A percentile compares a stretch with the other conserved stretches of the same genome.
Conservation (phyloP, 1,140 invertebrate genomes). For the Drosophila chauvacae region DNA sequence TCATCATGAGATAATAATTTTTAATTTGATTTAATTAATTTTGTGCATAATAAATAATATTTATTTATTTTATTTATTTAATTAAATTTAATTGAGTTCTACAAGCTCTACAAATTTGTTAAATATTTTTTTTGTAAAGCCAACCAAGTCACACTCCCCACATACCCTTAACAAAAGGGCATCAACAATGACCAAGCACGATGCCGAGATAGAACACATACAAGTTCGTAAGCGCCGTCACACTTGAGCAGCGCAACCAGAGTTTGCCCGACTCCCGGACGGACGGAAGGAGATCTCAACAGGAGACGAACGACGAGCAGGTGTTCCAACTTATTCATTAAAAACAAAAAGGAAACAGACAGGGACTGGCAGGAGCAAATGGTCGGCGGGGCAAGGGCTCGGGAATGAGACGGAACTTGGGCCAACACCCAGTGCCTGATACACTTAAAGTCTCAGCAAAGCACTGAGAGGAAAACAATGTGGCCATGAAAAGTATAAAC, state of each 20-base stretch:
- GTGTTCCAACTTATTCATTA: constrained; percentile 81
- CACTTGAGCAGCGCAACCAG: constrained; percentile 62
- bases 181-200: constrained; percentile 52
- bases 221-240: constrained; percentile 40
- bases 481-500: not conserved
- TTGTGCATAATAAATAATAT: too few species aligned
- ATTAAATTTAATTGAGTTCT: too few species aligned
- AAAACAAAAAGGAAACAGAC: constrained; percentile 73
- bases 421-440: constrained; percentile 42
- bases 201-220: constrained; percentile 70
- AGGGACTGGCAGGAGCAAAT: constrained; percentile 32
- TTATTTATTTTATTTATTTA: too few species aligned
- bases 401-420: constrained; percentile 21
- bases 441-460: not conserved
- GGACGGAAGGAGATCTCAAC: constrained; percentile 47
- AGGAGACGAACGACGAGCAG: constrained; percentile 65
- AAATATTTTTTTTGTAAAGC: not conserved
- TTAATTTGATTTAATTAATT: not conserved
- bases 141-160: too few species aligned
- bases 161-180: constrained; percentile 12
- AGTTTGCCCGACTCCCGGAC: constrained; percentile 11
- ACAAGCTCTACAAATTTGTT: not conserved
- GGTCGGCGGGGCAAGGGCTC: not conserved
- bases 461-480: constrained; percentile 1
- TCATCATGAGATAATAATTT: not conserved